Evolutionary conservation across 2,888 invertebrate genomes (phyloP).

Genomic region (Dilophus febrilis): DNA sequence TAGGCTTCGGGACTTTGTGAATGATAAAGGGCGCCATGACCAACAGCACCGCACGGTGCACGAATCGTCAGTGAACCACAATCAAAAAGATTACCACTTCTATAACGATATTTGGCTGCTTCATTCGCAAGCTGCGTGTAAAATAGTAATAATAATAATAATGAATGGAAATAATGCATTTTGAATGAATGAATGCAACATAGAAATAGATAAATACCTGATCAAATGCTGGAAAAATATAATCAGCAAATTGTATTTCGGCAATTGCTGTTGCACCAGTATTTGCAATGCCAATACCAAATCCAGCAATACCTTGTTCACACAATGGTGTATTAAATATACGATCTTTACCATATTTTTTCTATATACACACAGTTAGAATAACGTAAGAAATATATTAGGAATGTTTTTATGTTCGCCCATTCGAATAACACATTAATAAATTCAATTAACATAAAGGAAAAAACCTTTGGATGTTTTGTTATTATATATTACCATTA

Average conservation of each 20-base stretch:
- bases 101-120: constrained; percentile 87
- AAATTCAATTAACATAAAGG: neutral
- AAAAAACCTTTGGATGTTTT: too few species aligned
- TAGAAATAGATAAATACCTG: constrained; percentile 42
- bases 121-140: constrained; percentile 78
- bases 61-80: constrained; percentile 86
- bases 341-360: constrained; percentile 80
- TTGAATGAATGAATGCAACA: neutral
- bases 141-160: constrained; percentile 6
- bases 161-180: neutral
- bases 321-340: constrained; percentile 96
- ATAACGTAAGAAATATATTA: neutral
- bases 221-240: constrained; percentile 97
- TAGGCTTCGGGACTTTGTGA: constrained; percentile 96
- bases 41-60: constrained; percentile 92
- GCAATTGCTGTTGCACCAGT: constrained; percentile 90
- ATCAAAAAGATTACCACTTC: constrained; percentile 76
- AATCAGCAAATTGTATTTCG: constrained; percentile 98
- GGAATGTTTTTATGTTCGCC: too few species aligned
- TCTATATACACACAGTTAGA: too few species aligned
- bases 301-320: constrained; percentile 94
- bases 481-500: constrained; percentile 14
- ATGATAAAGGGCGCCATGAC: constrained; percentile 95
- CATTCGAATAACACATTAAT: too few species aligned
- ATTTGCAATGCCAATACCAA: constrained; percentile 85